These are phyloP conservation scores for Ctenodactylus gundi DNA, from an alignment of 2,113 vertebrate species.

Conservation along the genomic window DNA sequence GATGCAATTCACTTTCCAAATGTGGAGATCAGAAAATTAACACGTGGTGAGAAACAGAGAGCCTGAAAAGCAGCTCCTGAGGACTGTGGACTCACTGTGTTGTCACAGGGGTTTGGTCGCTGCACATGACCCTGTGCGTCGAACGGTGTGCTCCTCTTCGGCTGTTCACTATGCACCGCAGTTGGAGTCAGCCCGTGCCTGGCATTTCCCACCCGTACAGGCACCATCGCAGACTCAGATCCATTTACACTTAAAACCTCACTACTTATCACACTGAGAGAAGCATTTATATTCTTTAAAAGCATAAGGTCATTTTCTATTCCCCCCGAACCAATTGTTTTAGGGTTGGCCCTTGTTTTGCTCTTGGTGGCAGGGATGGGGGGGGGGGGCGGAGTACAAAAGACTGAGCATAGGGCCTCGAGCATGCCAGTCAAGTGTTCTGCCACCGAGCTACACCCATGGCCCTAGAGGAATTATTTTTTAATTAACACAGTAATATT, in stretches of 20 bases:
- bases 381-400: no score
- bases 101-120: neutral
- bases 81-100: conserved; percentile 21
- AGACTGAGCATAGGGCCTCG: neutral
- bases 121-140: neutral
- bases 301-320: neutral
- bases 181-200: neutral
- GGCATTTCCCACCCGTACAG: neutral
- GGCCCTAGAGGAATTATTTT: neutral
- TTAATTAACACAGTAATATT: neutral
- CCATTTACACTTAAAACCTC: neutral
- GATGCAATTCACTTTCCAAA: conserved; percentile 50
- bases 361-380: neutral
- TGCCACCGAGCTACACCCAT: neutral
- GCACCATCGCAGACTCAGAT: conserved; percentile 32
- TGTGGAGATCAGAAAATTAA: conserved; percentile 43
- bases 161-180: neutral
- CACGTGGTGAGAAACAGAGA: conserved; percentile 43
- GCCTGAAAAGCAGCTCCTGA: conserved; percentile 39
- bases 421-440: neutral
- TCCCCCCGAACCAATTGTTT: neutral
- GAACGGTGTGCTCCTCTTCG: neutral
- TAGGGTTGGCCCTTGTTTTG: neutral
- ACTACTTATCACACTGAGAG: neutral
- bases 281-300: conserved; percentile 63